phyloP scores from a whole-genome alignment of 2,797 vertebrate species.

The Sebastes hubbsi region DNA sequence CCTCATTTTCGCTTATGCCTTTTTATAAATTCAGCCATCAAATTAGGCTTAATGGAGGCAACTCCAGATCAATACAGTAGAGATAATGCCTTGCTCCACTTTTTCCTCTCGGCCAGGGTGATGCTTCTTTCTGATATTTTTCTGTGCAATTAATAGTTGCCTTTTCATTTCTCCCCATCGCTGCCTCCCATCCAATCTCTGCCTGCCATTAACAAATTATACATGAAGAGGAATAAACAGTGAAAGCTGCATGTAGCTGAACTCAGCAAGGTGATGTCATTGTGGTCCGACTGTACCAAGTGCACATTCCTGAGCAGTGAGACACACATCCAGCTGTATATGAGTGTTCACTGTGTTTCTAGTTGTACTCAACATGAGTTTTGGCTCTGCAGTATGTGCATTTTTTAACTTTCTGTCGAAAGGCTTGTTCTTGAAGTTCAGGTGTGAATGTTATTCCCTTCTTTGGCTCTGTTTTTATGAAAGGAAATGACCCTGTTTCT shows the following conservation, averaged over 20 bases:
- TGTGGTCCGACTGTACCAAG: conserved; percentile 67
- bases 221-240: conserved; percentile 39
- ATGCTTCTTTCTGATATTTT: conserved; percentile 19
- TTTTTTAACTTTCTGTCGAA: neutral
- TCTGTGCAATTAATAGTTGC: conserved; percentile 5
- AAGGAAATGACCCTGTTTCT: conserved; percentile 38
- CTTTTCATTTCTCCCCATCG: conserved; percentile 9
- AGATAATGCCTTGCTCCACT: neutral
- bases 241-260: conserved; percentile 38
- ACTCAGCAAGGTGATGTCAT: conserved; percentile 81
- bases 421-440: conserved; percentile 1
- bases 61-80: conserved; percentile 22
- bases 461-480: conserved; percentile 1
- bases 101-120: neutral
- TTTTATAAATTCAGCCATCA: conserved; percentile 33
- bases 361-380: conserved; percentile 1
- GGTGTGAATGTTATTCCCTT: conserved; percentile 3
- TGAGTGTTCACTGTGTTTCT: conserved; percentile 39
- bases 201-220: conserved; percentile 13
- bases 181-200: neutral
- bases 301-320: conserved; percentile 81
- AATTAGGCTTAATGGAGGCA: conserved; percentile 51
- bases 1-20: neutral
- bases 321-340: conserved; percentile 62
- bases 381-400: neutral